Evolutionary conservation across 2,113 vertebrate species (phyloP), one percentile per base, ranked within the genome.

Genomic region (Struthio camelus): DNA sequence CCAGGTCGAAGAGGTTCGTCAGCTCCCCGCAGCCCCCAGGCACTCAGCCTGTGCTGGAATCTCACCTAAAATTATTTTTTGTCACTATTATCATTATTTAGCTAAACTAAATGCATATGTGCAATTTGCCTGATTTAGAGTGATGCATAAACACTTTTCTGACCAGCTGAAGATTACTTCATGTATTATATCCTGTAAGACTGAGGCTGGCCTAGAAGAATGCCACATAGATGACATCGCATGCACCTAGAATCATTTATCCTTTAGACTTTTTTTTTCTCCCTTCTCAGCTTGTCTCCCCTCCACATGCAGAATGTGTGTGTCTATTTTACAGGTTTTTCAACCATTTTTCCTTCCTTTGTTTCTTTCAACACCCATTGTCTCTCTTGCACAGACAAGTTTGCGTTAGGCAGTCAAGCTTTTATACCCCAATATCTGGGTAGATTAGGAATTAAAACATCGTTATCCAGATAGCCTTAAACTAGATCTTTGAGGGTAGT

Each of bases 341-440:
- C 81, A 42, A 54, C 22, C 15, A 0, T 30, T n/a, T 58, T 69
- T 36, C 42, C 36, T 40, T 50, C 75, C 27, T 32, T 15, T 14
- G 28, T 7, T 84, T 8, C 85, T 84, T 53, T 73, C 85, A 79
- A 19, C 76, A 44, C 81, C 44, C 76, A 44, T 87, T 76, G 76
- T 80, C 62, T 65, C 48, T 8, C 64, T 28, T 2, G 36, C 80
- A 64, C 36, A 65, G 81, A 4, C 23, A 25, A 27, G 14, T 38
- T 11, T 10, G 70, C 2, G 11, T 51, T 56, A 4, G 64, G 76
- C 77, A 70, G 64, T 14, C 36, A 3, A 42, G 25, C 11, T 46
- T 16, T 59, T 17, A 3, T 2, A 14, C 14, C 22, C n/a, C 72
- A 13, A 36, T 0, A 25, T 11, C 15, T 1, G 5, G 27, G 69